These are phyloP conservation scores for Hydrocynus forskahlii DNA, from an alignment of 2,797 vertebrate species.

Conservation along the genomic window DNA sequence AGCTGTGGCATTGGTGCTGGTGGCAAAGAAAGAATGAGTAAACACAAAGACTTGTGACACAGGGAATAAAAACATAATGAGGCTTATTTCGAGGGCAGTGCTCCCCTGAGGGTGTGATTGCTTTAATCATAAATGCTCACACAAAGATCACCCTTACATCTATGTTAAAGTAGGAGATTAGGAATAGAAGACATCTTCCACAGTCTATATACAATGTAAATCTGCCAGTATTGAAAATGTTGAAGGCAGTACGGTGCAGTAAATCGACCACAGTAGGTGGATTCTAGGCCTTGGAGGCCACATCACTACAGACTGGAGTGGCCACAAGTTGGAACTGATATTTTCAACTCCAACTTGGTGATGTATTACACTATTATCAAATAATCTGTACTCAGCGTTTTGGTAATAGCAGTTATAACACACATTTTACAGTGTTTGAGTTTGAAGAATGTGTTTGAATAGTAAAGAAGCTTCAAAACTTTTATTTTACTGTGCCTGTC, in stretches of 20 bases:
- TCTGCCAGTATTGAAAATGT: too few species aligned
- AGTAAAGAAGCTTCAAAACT: too few species aligned
- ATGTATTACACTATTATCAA: not conserved
- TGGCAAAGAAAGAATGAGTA: constrained; percentile 2
- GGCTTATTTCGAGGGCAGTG: constrained; percentile 14
- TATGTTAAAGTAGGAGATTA: not conserved
- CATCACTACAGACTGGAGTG: too few species aligned
- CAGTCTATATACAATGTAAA: not conserved
- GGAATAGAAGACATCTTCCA: not conserved
- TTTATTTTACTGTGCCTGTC: too few species aligned
- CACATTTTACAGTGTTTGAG: too few species aligned
- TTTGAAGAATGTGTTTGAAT: too few species aligned
- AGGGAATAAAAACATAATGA: constrained; percentile 14
- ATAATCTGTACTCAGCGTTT: not conserved
- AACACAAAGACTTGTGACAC: constrained; percentile 15
- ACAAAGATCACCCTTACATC: not conserved
- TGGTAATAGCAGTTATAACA: too few species aligned
- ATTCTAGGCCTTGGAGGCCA: too few species aligned
- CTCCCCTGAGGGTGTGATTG: not conserved
- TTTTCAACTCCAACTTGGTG: not conserved
- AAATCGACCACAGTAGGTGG: too few species aligned
- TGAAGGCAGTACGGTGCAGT: too few species aligned
- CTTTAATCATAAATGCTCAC: not conserved
- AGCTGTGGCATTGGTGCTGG: not conserved
- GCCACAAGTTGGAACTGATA: too few species aligned